Evolutionary conservation across 2,888 invertebrate species (phyloP), one percentile per base, ranked within the genome.

Genomic region (Trachelus stipa): DNA sequence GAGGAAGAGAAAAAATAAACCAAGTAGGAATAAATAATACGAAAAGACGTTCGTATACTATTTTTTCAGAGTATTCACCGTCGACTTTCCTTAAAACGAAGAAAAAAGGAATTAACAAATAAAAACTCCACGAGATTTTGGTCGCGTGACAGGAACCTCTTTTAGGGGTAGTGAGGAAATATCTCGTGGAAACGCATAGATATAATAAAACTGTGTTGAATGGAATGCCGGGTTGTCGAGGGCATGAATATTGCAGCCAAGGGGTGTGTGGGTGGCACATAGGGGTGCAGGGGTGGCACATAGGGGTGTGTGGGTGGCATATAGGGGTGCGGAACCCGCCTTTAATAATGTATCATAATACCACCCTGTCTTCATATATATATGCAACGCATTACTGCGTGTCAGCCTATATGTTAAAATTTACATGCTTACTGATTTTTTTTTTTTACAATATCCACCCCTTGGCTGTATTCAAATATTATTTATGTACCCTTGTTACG

Each of bases 331-430:
- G 15, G 40, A 40, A 40, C 40, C 79, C 76, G 80, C 76, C 73
- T 78, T 83, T 83, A 83, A 83, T 82, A 83, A 81, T 81, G 75
- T 77, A 84, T 79, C 82, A 75, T 81, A 80, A 83, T 83, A 83
- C 81, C 78, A 71, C 78, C 74, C 79, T 71, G 77, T 69, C 69
- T 33, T 69, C 30, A 12, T 31, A 69, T 40, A 40, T 69, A 69
- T 69, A 69, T 33, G 30, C 76, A 77, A 77, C 76, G 73, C 76
- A 69, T 79, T 78, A 79, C 78, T 3, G 73, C 75, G 77, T 75
- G 34, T 34, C 77, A 76, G 77, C 73, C 35, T 76, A 76, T 77
- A 75, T 81, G 81, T 83, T 76, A 80, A 77, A 80, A 81, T 81
- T 81, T 80, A 81, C 79, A 80, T 83, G 40, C 77, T 79, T 69